Conservation (phyloP, 2,888 invertebrate species). For the Eueremaeus valkanovi region DNA sequence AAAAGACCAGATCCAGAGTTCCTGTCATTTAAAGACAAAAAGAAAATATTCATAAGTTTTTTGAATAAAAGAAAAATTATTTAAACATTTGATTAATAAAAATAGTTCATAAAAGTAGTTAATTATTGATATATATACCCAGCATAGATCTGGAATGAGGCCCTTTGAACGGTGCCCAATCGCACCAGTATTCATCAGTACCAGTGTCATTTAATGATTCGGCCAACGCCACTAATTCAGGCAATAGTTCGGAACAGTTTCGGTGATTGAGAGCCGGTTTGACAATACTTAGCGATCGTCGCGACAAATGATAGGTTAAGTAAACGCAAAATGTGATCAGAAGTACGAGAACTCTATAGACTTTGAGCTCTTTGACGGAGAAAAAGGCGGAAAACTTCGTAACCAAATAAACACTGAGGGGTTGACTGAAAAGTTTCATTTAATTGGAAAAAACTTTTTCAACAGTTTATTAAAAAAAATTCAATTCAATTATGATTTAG, state of each 20-base stretch:
- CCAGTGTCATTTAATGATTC: constrained; percentile 29
- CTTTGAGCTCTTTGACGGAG: background rate
- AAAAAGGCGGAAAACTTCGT: background rate
- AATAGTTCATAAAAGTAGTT: too few species aligned
- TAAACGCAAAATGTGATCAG: constrained; percentile 82
- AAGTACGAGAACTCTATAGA: constrained; percentile 59
- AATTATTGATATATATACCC: background rate
- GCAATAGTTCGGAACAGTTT: constrained; percentile 60
- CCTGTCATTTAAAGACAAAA: too few species aligned
- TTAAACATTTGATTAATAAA: too few species aligned
- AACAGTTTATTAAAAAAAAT: too few species aligned
- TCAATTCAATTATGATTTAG: too few species aligned
- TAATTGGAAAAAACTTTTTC: background rate
- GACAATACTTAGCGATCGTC: constrained; percentile 88
- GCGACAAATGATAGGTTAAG: constrained; percentile 82
- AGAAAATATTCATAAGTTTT: background rate
- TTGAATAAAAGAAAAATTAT: background rate
- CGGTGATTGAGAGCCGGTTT: constrained; percentile 50
- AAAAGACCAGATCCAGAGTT: constrained; percentile 85
- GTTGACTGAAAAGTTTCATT: background rate
- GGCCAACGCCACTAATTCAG: background rate
- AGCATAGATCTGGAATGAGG: constrained; percentile 55
- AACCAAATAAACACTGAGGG: background rate
- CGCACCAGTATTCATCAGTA: constrained; percentile 66
- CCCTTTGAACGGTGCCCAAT: constrained; percentile 78